Base-by-base conservation (phyloP, 2,797 vertebrate species). In the Anableps anableps region DNA sequence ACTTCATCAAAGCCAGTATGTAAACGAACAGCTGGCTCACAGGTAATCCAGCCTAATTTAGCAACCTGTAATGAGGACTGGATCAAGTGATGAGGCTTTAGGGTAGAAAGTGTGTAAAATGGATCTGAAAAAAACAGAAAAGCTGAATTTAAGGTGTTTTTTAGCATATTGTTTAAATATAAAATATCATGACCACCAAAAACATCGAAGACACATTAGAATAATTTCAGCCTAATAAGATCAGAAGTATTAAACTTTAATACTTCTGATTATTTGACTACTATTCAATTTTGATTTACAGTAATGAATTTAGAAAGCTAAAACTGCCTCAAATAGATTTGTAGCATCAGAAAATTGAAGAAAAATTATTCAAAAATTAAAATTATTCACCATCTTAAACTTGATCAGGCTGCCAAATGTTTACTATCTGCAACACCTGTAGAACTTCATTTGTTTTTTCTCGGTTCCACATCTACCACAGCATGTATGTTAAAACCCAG, bases 1-100 rank as follows among this genome's bases (percentile, higher is more conserved):
- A 47, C 41, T 81, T 31, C 41, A 78, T 88, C 77, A 80, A 80
- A 85, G 47, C 72, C 68, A 78, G 64, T 73, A 77, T 77, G 79
- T 41, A 72, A 72, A 80, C 53, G 76, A 78, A 76, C 80, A 47
- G 26, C 72, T 60, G 74, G 41, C 66, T 76, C 34, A 31, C 50
- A 41, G 55, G 55, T 79, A 62, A 82, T 86, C 71, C 71, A 77
- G 50, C 36, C 8, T 83, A 11, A 77, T 83, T 78, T 60, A 78
- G 51, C 43, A 41, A 48, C 9, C 60, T 64, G 58, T 74, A 62
- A 68, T 50, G 38, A 77, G 72, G 79, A 47, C 13, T 53, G 8
- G 45, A 75, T 78, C 72, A 62, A 36, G 34, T 8, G n/a, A 53
- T 29, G 50, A 38, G 21, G 58, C 38, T 36, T 55, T 41, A 62